phyloP scores from a whole-genome alignment of 2,888 invertebrate species.

The Priapulus caudatus region DNA sequence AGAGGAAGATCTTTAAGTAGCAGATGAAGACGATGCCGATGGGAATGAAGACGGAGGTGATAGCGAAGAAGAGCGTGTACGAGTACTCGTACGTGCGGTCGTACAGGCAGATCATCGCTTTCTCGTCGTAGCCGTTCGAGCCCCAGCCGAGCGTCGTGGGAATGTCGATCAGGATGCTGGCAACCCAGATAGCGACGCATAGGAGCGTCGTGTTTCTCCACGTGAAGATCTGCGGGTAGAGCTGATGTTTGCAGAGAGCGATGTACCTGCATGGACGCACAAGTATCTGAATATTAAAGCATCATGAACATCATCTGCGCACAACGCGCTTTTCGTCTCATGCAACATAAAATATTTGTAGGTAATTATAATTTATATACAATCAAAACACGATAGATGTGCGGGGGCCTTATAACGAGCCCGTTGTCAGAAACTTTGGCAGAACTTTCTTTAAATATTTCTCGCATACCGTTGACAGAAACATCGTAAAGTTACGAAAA shows the following conservation, averaged over 20 bases:
- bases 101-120: slow-evolving; percentile 22
- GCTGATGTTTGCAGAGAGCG: not conserved
- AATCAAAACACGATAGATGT: too few relatives aligned
- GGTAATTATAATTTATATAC: too few relatives aligned
- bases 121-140: slow-evolving; percentile 21
- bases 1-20: not conserved
- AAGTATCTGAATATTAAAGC: too few relatives aligned
- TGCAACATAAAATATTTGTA: too few relatives aligned
- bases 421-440: too few relatives aligned
- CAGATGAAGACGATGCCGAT: not conserved
- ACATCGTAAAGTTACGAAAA: too few relatives aligned
- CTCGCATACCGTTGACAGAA: too few relatives aligned
- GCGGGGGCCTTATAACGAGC: too few relatives aligned
- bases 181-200: slow-evolving; percentile 4
- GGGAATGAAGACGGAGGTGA: not conserved
- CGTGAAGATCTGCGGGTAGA: not conserved
- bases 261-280: too few relatives aligned
- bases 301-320: too few relatives aligned
- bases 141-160: slow-evolving; percentile 22
- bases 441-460: too few relatives aligned
- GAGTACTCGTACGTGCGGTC: slow-evolving; percentile 18
- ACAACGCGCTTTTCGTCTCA: too few relatives aligned
- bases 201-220: not conserved
- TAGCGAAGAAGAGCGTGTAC: slow-evolving; percentile 21
- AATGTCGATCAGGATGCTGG: slow-evolving; percentile 11